Percentiles rank a stretch among this genome's conserved stretches.
phyloP scores from a whole-genome alignment of 2,888 invertebrate genomes.

The Drosophila limbata region DNA sequence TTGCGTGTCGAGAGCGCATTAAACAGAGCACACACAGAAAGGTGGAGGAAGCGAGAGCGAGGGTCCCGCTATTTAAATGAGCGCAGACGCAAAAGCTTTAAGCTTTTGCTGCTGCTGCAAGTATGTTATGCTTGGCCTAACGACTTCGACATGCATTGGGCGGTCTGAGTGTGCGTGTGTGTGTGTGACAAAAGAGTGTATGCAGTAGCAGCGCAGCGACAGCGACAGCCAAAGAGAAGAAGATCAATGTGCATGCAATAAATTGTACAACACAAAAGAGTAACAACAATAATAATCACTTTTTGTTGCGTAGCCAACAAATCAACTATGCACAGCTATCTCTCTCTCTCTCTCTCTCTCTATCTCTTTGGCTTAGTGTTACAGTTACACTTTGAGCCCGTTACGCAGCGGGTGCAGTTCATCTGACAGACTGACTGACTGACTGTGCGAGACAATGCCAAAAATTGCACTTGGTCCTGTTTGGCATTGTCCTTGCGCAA shows the following conservation, averaged over 20 bases:
- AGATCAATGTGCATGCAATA: slow-evolving; percentile 60
- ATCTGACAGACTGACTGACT: slow-evolving; percentile 10
- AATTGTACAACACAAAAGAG: slow-evolving; percentile 67
- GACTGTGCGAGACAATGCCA: slow-evolving; percentile 55
- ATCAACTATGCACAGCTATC: slow-evolving; percentile 20
- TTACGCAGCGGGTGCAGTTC: slow-evolving; percentile 70
- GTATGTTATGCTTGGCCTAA: slow-evolving; percentile 64
- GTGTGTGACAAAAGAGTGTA: slow-evolving; percentile 44
- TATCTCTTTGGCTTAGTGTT: slow-evolving; percentile 7
- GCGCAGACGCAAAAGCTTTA: slow-evolving; percentile 47
- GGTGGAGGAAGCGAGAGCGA: slow-evolving; percentile 17
- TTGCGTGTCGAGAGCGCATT: slow-evolving; percentile 72
- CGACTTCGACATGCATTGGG: slow-evolving; percentile 75
- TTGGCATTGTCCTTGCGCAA: slow-evolving; percentile 79
- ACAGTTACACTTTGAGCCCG: slow-evolving; percentile 62
- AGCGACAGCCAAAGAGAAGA: slow-evolving; percentile 19
- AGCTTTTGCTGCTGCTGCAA: slow-evolving; percentile 31
- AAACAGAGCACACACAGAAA: slow-evolving; percentile 67
- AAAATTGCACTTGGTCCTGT: slow-evolving; percentile 69
- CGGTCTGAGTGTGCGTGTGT: slow-evolving; percentile 45
- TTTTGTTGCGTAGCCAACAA: slow-evolving; percentile 50
- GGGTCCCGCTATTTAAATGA: slow-evolving; percentile 72
- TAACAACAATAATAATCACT: slow-evolving; percentile 64
- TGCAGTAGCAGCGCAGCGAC: slow-evolving; percentile 11
- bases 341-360: not conserved